Evolutionary conservation across 2,113 vertebrate genomes (phyloP).

Genomic region (Eudorcas thomsonii): DNA sequence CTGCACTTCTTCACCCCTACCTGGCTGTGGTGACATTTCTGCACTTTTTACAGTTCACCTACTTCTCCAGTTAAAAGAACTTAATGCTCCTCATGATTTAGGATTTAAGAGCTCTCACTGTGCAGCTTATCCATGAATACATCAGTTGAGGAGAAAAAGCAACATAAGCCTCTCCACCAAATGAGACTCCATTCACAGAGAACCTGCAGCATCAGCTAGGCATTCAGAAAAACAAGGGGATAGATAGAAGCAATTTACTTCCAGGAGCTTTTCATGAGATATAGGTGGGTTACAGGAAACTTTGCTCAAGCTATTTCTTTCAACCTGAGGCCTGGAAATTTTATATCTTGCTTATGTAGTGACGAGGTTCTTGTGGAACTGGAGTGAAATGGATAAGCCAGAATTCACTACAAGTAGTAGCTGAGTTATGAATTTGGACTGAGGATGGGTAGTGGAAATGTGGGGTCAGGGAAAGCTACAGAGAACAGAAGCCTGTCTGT

Average conservation of each 20-base stretch:
- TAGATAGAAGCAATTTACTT: constrained; percentile 37
- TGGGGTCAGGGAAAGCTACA: background rate
- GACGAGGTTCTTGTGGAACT: background rate
- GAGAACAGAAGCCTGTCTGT: background rate
- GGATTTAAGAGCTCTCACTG: background rate
- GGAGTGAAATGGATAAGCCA: background rate
- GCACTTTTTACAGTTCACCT: background rate
- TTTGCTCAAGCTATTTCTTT: constrained; percentile 28
- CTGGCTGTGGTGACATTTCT: background rate
- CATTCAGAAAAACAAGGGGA: background rate
- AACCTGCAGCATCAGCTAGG: background rate
- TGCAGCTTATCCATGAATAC: background rate
- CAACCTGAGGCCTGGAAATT: background rate
- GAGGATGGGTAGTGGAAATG: background rate
- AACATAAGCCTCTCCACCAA: background rate
- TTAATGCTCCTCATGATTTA: background rate
- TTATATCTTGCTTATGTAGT: constrained; percentile 42
- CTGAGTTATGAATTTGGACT: background rate
- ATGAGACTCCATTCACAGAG: background rate
- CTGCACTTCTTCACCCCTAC: background rate
- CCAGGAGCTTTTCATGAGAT: background rate
- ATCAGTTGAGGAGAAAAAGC: background rate
- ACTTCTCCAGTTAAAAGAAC: background rate
- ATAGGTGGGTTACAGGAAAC: background rate
- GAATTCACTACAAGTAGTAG: background rate